A percentile compares a stretch with the other conserved stretches of the same genome.
Evolutionary conservation across 2,797 vertebrate genomes (phyloP).

Genomic region (Eurystomus glaucurus): DNA sequence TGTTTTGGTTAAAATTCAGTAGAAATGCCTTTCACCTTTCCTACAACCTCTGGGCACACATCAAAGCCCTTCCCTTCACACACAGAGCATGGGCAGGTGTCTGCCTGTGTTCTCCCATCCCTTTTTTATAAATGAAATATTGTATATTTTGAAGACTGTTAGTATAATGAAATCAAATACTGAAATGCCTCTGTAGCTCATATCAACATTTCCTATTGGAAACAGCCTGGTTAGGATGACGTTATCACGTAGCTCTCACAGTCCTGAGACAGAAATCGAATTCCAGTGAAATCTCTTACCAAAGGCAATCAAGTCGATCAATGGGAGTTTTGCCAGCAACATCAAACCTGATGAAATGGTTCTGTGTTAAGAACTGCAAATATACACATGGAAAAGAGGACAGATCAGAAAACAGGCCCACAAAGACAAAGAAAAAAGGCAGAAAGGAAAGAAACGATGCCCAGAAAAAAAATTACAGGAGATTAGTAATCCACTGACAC

Average conservation of each 20-base stretch:
- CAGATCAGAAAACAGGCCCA: not conserved
- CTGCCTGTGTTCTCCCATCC: not conserved
- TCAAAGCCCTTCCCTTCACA: not conserved
- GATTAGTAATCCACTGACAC: not conserved
- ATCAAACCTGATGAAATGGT: slow-evolving; percentile 24
- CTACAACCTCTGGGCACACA: not conserved
- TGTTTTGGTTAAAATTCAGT: not conserved
- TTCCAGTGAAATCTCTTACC: slow-evolving; percentile 38
- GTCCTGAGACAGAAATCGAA: slow-evolving; percentile 27
- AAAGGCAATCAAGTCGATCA: slow-evolving; percentile 19
- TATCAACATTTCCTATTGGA: not conserved
- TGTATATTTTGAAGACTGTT: not conserved
- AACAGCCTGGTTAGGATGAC: not conserved
- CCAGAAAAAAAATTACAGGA: not conserved
- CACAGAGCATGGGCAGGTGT: not conserved
- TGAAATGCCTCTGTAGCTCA: not conserved
- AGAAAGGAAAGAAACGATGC: not conserved
- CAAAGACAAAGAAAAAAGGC: not conserved
- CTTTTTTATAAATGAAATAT: not conserved
- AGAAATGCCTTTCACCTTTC: not conserved
- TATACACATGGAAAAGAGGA: not conserved
- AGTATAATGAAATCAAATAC: not conserved
- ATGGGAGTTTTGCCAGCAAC: slow-evolving; percentile 1
- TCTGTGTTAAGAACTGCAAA: slow-evolving; percentile 21
- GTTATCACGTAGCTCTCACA: not conserved